These are phyloP conservation scores for Chrysolina haemoptera DNA, from an alignment of 2,888 invertebrate species.

Conservation along the genomic window DNA sequence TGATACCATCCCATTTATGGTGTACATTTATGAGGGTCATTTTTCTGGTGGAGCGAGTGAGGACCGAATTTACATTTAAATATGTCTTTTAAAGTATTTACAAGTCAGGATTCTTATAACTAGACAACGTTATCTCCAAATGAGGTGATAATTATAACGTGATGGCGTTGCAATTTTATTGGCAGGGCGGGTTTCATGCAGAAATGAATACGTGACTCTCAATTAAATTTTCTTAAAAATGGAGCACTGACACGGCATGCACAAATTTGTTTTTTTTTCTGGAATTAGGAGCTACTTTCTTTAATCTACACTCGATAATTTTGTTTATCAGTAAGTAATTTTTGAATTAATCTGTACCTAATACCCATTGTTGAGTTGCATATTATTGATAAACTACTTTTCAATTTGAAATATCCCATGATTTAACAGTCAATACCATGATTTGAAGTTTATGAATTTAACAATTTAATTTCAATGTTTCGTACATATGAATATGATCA, in stretches of 20 bases:
- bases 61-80: slow-evolving; percentile 54
- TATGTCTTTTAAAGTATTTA: slow-evolving; percentile 58
- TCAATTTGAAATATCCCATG: no score
- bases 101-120: slow-evolving; percentile 54
- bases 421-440: no score
- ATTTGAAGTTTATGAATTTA: no score
- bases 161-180: slow-evolving; percentile 43
- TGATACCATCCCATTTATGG: slow-evolving; percentile 62
- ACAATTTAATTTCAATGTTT: no score
- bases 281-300: no score
- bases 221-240: not conserved
- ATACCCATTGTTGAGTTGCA: no score
- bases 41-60: slow-evolving; percentile 45
- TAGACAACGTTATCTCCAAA: slow-evolving; percentile 55
- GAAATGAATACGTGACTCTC: slow-evolving; percentile 4
- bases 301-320: no score
- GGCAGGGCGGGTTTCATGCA: slow-evolving; percentile 32
- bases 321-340: no score
- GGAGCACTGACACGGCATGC: slow-evolving; percentile 2
- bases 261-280: not conserved
- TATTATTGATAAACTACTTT: no score
- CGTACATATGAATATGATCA: no score
- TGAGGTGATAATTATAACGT: slow-evolving; percentile 57
- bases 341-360: no score
- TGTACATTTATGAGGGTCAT: slow-evolving; percentile 60